Evolutionary conservation across 1,140 invertebrate genomes (phyloP).

Genomic region (Idris sp.): DNA sequence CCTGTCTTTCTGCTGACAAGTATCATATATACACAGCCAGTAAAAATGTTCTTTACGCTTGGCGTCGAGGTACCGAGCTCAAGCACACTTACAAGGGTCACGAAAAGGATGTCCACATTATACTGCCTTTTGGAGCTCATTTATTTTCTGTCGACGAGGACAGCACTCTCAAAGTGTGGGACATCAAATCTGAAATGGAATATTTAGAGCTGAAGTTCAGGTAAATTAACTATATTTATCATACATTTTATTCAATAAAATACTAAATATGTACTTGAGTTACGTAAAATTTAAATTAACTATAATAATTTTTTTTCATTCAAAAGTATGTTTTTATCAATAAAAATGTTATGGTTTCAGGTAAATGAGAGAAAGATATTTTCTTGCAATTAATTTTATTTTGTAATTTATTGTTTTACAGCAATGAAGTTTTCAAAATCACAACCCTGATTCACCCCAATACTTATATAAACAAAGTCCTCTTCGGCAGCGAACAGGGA

Average conservation of each 20-base stretch:
- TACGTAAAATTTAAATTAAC: too few relatives aligned
- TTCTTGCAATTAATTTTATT: too few relatives aligned
- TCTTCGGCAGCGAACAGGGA: conserved; percentile 95
- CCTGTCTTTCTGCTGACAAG: conserved; percentile 87
- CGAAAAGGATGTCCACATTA: conserved; percentile 82
- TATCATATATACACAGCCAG: conserved; percentile 91
- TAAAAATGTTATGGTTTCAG: too few relatives aligned
- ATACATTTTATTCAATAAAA: too few relatives aligned
- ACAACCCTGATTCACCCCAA: conserved; percentile 90
- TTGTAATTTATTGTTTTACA: too few relatives aligned
- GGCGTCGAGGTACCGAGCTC: conserved; percentile 91
- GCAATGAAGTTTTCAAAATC: conserved; percentile 85
- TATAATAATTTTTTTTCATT: too few relatives aligned
- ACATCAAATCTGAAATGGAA: conserved; percentile 86
- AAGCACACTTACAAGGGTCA: conserved; percentile 91
- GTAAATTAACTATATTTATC: too few relatives aligned
- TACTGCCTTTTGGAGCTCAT: conserved; percentile 93
- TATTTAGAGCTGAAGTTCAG: conserved; percentile 84
- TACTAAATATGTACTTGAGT: too few relatives aligned
- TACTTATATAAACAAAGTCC: conserved; percentile 96
- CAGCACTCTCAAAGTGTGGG: conserved; percentile 90
- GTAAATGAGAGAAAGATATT: too few relatives aligned
- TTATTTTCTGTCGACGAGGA: conserved; percentile 91
- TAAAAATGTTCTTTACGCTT: conserved; percentile 89
- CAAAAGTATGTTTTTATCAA: too few relatives aligned